Evolutionary conservation across 2,888 invertebrate genomes (phyloP).

Genomic region (Rhamnusium bicolor): DNA sequence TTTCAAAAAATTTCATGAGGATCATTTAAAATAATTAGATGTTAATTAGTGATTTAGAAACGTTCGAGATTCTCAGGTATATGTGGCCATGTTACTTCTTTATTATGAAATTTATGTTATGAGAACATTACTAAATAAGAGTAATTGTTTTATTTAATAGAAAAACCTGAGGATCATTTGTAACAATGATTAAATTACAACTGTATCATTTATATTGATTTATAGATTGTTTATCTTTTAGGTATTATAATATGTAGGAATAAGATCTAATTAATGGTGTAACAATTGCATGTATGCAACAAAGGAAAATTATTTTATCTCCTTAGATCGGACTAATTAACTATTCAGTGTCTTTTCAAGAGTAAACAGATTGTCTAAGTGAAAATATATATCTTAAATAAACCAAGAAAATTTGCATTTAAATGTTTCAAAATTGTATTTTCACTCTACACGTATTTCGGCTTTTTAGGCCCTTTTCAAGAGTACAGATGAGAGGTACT

Average conservation of each 20-base stretch:
- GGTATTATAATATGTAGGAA: neutral
- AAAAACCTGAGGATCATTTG: slow-evolving; percentile 38
- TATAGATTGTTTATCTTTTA: slow-evolving; percentile 14
- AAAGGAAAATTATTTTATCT: slow-evolving; percentile 3
- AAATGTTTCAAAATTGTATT: too few relatives aligned
- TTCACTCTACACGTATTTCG: too few relatives aligned
- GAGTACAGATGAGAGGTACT: too few relatives aligned
- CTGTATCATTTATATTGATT: slow-evolving; percentile 19
- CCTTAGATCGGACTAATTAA: slow-evolving; percentile 1
- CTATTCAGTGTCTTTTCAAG: neutral
- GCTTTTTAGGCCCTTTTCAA: too few relatives aligned
- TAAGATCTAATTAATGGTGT: neutral
- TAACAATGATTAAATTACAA: slow-evolving; percentile 28
- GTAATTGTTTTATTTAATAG: slow-evolving; percentile 45
- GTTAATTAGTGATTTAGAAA: slow-evolving; percentile 58
- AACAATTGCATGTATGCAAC: slow-evolving; percentile 6
- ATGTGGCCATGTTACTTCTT: slow-evolving; percentile 43
- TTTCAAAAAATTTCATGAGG: slow-evolving; percentile 39
- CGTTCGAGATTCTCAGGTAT: slow-evolving; percentile 53
- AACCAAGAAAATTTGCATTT: too few relatives aligned
- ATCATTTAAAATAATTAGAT: slow-evolving; percentile 45
- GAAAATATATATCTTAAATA: too few relatives aligned
- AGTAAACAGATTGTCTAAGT: neutral
- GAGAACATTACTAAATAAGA: slow-evolving; percentile 49
- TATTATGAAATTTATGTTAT: slow-evolving; percentile 47